These are phyloP conservation scores for Elymnias hypermnestra DNA, from an alignment of 1,140 invertebrate species.

Conservation along the genomic window DNA sequence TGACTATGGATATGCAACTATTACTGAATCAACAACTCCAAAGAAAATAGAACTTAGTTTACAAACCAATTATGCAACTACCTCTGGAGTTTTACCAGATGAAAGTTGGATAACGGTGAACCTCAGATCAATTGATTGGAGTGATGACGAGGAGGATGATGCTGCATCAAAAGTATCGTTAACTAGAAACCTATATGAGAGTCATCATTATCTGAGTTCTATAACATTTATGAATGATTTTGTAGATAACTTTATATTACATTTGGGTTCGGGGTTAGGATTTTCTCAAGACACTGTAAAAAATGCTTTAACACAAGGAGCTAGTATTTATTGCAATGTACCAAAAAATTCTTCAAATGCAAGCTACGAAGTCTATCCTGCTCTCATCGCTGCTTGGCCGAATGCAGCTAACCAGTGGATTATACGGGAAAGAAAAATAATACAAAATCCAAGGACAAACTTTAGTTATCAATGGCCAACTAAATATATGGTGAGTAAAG, in stretches of 20 bases:
- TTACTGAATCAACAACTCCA: slow-evolving; percentile 62
- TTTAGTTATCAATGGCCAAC: slow-evolving; percentile 81
- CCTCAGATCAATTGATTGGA: slow-evolving; percentile 48
- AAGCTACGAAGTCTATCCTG: slow-evolving; percentile 79
- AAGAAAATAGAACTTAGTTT: slow-evolving; percentile 61
- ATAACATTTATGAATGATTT: slow-evolving; percentile 79
- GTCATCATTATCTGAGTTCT: slow-evolving; percentile 77
- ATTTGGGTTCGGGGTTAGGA: slow-evolving; percentile 72
- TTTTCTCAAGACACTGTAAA: slow-evolving; percentile 69
- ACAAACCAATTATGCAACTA: slow-evolving; percentile 43
- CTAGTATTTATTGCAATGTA: slow-evolving; percentile 77
- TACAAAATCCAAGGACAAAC: slow-evolving; percentile 75
- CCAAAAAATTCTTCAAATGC: slow-evolving; percentile 56
- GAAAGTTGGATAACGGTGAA: slow-evolving; percentile 68
- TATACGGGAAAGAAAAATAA: slow-evolving; percentile 72
- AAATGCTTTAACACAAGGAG: slow-evolving; percentile 74
- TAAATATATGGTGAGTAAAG: slow-evolving; percentile 78
- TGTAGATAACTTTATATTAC: slow-evolving; percentile 76
- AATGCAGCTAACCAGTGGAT: slow-evolving; percentile 80
- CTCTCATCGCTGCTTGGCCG: slow-evolving; percentile 81
- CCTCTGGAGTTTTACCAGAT: slow-evolving; percentile 60
- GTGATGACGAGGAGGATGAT: slow-evolving; percentile 53
- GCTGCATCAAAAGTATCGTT: slow-evolving; percentile 46
- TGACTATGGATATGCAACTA: slow-evolving; percentile 76
- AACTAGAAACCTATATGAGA: slow-evolving; percentile 69